These are phyloP conservation scores for Stegodyphus mimosarum DNA, from an alignment of 1,140 invertebrate species.

Conservation along the genomic window DNA sequence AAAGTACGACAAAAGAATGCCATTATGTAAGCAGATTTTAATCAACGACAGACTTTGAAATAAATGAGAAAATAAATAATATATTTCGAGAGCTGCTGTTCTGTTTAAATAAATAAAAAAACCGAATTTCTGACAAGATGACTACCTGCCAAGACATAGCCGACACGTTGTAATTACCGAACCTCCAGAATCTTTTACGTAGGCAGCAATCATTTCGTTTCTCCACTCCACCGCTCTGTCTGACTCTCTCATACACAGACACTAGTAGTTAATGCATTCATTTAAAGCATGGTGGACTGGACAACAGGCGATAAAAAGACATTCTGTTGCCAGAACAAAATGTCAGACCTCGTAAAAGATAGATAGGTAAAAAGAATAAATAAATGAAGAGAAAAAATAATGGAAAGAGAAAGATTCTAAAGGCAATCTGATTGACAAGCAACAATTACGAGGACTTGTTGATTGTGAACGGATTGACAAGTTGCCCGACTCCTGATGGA, in stretches of 20 bases:
- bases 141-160: conserved; percentile 16
- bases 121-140: conserved; percentile 6
- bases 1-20: too few species aligned
- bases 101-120: conserved; percentile 34
- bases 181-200: neutral
- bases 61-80: conserved; percentile 32
- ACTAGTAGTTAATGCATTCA: neutral
- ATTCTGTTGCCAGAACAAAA: conserved; percentile 26
- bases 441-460: conserved; percentile 49
- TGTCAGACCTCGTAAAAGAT: conserved; percentile 29
- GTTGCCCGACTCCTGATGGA: conserved; percentile 24
- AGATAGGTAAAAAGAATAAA: conserved; percentile 1
- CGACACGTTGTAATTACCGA: conserved; percentile 49
- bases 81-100: neutral
- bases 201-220: too few species aligned
- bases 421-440: conserved; percentile 36
- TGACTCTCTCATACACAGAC: too few species aligned
- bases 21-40: too few species aligned
- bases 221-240: too few species aligned
- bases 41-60: neutral
- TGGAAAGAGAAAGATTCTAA: neutral
- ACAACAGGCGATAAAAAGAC: conserved; percentile 42
- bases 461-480: conserved; percentile 45
- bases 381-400: neutral
- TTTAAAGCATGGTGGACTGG: too few species aligned